A percentile compares a stretch with the other conserved stretches of the same genome.
Conservation (phyloP, 1,140 invertebrate genomes). For the Cyrtorhinus lividipennis region DNA sequence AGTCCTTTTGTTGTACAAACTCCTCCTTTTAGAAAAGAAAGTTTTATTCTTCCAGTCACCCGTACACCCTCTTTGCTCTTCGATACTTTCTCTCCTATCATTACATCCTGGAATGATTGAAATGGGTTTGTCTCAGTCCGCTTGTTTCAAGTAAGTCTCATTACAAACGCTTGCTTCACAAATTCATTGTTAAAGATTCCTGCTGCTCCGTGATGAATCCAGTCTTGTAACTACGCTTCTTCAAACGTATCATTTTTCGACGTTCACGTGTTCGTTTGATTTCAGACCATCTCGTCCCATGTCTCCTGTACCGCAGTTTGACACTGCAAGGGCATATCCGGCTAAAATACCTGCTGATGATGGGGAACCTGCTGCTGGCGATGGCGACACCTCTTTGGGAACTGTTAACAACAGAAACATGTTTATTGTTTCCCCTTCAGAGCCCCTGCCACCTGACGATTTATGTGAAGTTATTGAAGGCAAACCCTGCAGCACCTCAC, state of each 20-base stretch:
- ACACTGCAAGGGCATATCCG: slow-evolving; percentile 26
- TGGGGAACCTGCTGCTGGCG: too few species aligned
- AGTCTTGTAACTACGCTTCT: too few species aligned
- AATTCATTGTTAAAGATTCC: too few species aligned
- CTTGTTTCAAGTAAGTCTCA: slow-evolving; percentile 56
- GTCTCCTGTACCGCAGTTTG: slow-evolving; percentile 57
- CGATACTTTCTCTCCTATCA: slow-evolving; percentile 77
- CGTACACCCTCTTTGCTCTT: slow-evolving; percentile 72
- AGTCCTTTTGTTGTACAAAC: slow-evolving; percentile 82
- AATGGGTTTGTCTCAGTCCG: slow-evolving; percentile 67
- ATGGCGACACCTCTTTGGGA: too few species aligned
- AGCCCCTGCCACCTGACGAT: neutral
- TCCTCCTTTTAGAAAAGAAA: slow-evolving; percentile 76
- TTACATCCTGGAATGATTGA: slow-evolving; percentile 81
- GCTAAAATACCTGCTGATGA: too few species aligned
- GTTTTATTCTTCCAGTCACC: slow-evolving; percentile 89
- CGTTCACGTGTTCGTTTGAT: too few species aligned
- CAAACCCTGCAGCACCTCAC: neutral
- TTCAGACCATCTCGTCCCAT: slow-evolving; percentile 59
- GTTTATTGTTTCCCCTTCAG: neutral
- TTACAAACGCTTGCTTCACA: too few species aligned
- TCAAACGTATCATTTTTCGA: too few species aligned
- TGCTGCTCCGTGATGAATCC: too few species aligned
- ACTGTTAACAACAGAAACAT: too few species aligned
- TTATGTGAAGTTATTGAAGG: neutral